phyloP scores from a whole-genome alignment of 2,797 vertebrate genomes.

The Sebastes reedi region DNA sequence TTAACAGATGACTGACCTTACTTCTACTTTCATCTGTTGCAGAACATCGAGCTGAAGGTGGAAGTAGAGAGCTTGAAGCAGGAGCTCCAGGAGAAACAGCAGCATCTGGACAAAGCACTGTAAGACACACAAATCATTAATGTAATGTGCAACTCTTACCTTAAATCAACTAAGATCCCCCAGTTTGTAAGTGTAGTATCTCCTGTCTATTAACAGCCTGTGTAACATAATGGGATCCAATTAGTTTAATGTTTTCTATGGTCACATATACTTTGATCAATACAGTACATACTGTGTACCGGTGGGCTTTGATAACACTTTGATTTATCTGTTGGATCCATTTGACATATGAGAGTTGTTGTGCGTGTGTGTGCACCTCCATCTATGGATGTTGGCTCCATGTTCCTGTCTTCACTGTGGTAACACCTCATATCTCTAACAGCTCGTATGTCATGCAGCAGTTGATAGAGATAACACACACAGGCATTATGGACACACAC shows the following conservation, averaged over 20 bases:
- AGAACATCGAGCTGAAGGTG: constrained; percentile 99
- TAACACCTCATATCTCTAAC: constrained; percentile 38
- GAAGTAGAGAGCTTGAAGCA: constrained; percentile 97
- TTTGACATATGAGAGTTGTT: too few species aligned
- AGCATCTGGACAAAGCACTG: constrained; percentile 91
- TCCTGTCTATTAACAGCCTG: not conserved
- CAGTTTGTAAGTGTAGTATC: not conserved
- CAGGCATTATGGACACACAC: not conserved
- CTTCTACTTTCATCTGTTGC: constrained; percentile 54
- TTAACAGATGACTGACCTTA: not conserved
- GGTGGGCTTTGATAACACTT: not conserved
- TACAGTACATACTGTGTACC: not conserved
- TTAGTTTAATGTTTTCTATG: not conserved
- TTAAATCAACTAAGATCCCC: not conserved
- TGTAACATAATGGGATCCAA: not conserved
- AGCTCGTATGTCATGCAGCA: constrained; percentile 55
- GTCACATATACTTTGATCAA: not conserved
- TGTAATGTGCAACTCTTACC: not conserved
- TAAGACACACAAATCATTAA: constrained; percentile 73
- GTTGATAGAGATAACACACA: constrained; percentile 38
- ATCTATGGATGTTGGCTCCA: constrained; percentile 15
- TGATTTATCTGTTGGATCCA: too few species aligned
- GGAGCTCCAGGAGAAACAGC: constrained; percentile 95
- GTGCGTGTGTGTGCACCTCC: not conserved
- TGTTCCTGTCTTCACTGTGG: constrained; percentile 22